A percentile compares a stretch with the other conserved stretches of the same genome.
Conservation (phyloP, 1,140 invertebrate genomes). For the Ceratosolen fusciceps region DNA sequence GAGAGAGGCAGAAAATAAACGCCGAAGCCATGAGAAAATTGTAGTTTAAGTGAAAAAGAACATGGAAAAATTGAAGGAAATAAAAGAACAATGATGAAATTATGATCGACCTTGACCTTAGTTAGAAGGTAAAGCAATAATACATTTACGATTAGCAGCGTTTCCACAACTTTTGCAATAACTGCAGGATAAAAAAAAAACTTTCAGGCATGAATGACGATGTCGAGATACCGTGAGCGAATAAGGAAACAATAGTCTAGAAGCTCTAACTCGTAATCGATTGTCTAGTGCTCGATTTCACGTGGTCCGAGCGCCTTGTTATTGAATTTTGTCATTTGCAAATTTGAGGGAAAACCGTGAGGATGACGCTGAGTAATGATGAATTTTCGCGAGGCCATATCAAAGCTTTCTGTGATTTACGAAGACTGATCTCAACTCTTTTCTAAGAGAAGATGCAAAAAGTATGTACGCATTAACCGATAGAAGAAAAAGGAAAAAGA, state of each 20-base stretch:
- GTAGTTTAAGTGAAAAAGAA: background rate
- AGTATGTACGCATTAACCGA: constrained; percentile 12
- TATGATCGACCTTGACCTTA: no score
- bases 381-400: constrained; percentile 62
- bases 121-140: constrained; percentile 32
- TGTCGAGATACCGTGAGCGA: background rate
- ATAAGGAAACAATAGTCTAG: background rate
- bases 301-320: constrained; percentile 18
- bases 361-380: constrained; percentile 28
- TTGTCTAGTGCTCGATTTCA: constrained; percentile 9
- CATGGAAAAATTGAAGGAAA: background rate
- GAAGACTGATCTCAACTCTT: constrained; percentile 65
- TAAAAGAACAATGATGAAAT: background rate
- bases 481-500: background rate
- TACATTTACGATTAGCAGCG: constrained; percentile 3
- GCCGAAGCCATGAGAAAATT: no score
- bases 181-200: constrained; percentile 14
- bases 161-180: constrained; percentile 16
- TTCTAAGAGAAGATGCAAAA: constrained; percentile 21
- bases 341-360: constrained; percentile 22
- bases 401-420: constrained; percentile 70
- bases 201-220: background rate
- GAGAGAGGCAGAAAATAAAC: no score
- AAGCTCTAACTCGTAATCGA: constrained; percentile 11
- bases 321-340: constrained; percentile 36